Percentiles rank a stretch among this genome's conserved stretches.
These are phyloP conservation scores for Orgyia antiqua DNA, from an alignment of 2,888 invertebrate species.

Conservation along the genomic window DNA sequence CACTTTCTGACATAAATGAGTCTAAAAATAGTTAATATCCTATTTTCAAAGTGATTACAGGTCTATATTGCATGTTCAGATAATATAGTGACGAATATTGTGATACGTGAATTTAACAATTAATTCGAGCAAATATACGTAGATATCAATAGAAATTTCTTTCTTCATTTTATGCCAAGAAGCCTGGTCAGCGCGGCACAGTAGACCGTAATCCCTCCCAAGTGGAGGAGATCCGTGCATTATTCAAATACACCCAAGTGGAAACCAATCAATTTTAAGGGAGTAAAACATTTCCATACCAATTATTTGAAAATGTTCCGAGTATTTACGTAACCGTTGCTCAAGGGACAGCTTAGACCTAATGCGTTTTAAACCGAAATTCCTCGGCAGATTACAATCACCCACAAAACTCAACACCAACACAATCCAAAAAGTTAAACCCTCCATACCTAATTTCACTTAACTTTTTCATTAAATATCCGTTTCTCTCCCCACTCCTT, in stretches of 20 bases:
- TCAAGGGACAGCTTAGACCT: not conserved
- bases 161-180: no score
- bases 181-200: no score
- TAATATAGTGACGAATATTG: no score
- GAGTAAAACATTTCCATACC: not conserved
- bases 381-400: constrained; percentile 7
- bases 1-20: no score
- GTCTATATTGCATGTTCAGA: no score
- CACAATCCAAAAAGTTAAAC: constrained; percentile 18
- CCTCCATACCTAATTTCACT: constrained; percentile 24
- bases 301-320: no score
- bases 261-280: not conserved
- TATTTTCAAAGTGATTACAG: no score
- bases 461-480: constrained; percentile 28
- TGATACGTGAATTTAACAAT: no score
- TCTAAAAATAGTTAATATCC: no score
- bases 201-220: no score
- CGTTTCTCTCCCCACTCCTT: constrained; percentile 19
- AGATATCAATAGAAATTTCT: not conserved
- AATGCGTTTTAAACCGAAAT: constrained; percentile 4
- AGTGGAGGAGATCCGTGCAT: no score
- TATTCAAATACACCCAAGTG: no score
- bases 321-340: not conserved
- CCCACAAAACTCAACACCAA: constrained; percentile 9
- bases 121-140: not conserved